Evolutionary conservation across 2,888 invertebrate species (phyloP).

Genomic region (Microchrysa polita): DNA sequence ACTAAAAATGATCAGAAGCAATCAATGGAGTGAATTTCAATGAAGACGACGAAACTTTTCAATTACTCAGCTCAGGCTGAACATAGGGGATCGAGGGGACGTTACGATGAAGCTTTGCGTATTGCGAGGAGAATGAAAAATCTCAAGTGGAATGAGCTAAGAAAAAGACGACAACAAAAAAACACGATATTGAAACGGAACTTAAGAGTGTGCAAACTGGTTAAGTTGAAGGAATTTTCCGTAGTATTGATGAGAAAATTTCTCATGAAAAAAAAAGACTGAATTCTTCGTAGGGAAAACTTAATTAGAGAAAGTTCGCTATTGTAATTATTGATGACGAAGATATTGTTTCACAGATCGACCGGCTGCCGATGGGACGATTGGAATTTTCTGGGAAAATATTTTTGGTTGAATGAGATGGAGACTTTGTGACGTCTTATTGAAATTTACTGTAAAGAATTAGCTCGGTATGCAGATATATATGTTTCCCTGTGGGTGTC

Average conservation of each 20-base stretch:
- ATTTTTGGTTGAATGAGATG: too few species aligned
- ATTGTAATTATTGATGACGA: not conserved
- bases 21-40: constrained; percentile 34
- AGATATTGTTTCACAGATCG: not conserved
- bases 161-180: not conserved
- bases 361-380: too few species aligned
- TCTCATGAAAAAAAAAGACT: not conserved
- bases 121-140: too few species aligned
- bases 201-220: not conserved
- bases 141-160: too few species aligned
- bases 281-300: not conserved
- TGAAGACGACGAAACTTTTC: constrained; percentile 15
- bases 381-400: too few species aligned
- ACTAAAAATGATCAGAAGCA: constrained; percentile 29
- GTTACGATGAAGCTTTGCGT: too few species aligned
- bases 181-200: too few species aligned
- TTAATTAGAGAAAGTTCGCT: not conserved
- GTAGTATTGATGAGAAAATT: not conserved
- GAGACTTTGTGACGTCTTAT: too few species aligned
- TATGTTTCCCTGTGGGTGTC: too few species aligned
- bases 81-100: not conserved
- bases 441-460: too few species aligned
- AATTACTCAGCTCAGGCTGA: not conserved
- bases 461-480: too few species aligned
- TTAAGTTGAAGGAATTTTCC: not conserved